phyloP scores from a whole-genome alignment of 1,140 invertebrate species.

The Linepithema humile region DNA sequence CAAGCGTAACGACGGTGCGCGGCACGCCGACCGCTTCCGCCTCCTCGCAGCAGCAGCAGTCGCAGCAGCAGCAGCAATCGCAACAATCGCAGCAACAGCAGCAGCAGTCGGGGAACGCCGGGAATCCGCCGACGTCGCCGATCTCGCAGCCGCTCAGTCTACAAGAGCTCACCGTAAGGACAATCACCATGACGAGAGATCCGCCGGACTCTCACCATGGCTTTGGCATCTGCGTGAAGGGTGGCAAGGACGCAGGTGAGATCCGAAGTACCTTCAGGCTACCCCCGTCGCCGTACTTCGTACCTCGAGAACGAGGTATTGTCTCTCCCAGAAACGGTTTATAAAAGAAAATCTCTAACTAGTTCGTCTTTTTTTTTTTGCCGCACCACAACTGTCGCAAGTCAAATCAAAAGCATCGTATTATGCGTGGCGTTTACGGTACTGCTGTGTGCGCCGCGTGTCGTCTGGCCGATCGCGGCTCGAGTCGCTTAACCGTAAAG shows the following conservation, averaged over 20 bases:
- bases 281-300: slow-evolving; percentile 73
- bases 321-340: slow-evolving; percentile 46
- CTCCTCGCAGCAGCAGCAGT: slow-evolving; percentile 66
- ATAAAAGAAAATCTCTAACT: not conserved
- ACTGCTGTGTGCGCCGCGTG: not conserved
- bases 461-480: slow-evolving; percentile 23
- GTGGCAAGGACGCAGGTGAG: slow-evolving; percentile 93
- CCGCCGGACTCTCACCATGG: slow-evolving; percentile 90
- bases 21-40: slow-evolving; percentile 72
- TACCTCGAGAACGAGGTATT: slow-evolving; percentile 73
- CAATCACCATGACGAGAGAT: slow-evolving; percentile 92
- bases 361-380: not conserved
- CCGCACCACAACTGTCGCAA: not conserved
- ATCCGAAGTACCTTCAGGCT: slow-evolving; percentile 73
- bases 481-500: slow-evolving; percentile 30
- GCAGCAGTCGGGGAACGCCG: slow-evolving; percentile 62
- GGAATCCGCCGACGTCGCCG: slow-evolving; percentile 78
- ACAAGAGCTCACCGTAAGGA: slow-evolving; percentile 91
- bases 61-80: slow-evolving; percentile 70
- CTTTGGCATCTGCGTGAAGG: slow-evolving; percentile 95
- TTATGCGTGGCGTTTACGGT: not conserved
- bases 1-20: slow-evolving; percentile 82
- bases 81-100: slow-evolving; percentile 64
- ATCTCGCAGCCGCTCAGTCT: slow-evolving; percentile 86
- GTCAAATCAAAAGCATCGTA: not conserved